Conservation (phyloP, 1,140 invertebrate species). For the Pseudomyrmex concolor region DNA sequence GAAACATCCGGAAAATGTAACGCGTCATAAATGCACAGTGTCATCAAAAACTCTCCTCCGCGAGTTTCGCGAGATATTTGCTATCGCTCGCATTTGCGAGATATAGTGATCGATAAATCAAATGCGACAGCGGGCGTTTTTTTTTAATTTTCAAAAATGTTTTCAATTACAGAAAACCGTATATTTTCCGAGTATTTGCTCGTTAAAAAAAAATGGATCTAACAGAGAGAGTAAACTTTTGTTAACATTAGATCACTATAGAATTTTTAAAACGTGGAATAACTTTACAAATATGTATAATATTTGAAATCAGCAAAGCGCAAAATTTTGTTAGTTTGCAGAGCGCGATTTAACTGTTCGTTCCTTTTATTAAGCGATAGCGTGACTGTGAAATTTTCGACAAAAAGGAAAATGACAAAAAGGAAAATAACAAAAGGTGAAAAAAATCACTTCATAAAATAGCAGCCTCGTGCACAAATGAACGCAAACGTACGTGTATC, state of each 20-base stretch:
- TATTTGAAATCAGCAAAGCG: neutral
- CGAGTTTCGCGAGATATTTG: neutral
- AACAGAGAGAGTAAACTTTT: neutral
- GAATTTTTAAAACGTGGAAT: neutral
- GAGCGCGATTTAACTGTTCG: neutral
- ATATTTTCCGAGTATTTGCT: too few relatives aligned
- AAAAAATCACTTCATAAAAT: neutral
- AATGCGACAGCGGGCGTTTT: neutral
- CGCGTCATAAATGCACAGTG: neutral
- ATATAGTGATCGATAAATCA: neutral
- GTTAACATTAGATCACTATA: too few relatives aligned
- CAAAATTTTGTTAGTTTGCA: neutral
- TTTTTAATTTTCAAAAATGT: neutral
- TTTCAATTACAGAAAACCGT: neutral
- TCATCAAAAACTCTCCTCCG: neutral
- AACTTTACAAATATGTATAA: too few relatives aligned
- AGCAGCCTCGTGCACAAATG: neutral
- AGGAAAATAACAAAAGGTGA: neutral
- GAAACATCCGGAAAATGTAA: conserved; percentile 10
- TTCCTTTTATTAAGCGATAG: neutral
- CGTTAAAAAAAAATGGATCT: neutral
- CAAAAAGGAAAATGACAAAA: neutral
- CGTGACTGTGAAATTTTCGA: neutral
- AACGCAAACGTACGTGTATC: neutral
- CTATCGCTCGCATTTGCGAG: too few relatives aligned